These are phyloP conservation scores for Rhea pennata DNA, from an alignment of 2,113 vertebrate genomes.

Conservation along the genomic window DNA sequence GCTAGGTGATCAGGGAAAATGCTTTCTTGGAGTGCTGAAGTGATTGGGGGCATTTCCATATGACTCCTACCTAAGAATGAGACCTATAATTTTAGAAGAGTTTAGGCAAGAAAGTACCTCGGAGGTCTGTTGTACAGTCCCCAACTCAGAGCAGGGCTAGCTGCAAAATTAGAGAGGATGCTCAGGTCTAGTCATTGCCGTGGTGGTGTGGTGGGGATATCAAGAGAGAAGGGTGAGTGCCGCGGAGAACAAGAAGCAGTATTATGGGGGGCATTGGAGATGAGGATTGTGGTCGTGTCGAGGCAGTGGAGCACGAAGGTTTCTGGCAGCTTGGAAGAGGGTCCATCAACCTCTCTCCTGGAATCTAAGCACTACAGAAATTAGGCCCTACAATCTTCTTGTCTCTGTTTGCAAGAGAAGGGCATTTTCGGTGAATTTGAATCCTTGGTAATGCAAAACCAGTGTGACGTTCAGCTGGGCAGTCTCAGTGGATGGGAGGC, in stretches of 20 bases:
- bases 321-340: not conserved
- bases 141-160: not conserved
- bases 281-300: not conserved
- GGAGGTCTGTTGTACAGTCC: not conserved
- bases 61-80: not conserved
- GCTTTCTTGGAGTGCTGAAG: not conserved
- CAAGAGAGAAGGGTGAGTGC: not conserved
- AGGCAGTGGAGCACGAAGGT: not conserved
- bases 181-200: not conserved
- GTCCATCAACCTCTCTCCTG: not conserved
- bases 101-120: not conserved
- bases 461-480: too few species aligned
- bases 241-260: not conserved
- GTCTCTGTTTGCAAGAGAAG: not conserved
- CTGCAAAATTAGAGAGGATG: not conserved
- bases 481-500: not conserved
- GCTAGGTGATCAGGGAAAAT: not conserved
- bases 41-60: not conserved
- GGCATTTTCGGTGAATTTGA: not conserved
- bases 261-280: not conserved
- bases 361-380: not conserved
- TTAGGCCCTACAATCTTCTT: not conserved
- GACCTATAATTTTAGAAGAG: not conserved
- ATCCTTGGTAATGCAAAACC: not conserved
- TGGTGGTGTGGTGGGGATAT: not conserved